Conservation (phyloP, 2,113 vertebrate genomes). For the Progne subis region DNA sequence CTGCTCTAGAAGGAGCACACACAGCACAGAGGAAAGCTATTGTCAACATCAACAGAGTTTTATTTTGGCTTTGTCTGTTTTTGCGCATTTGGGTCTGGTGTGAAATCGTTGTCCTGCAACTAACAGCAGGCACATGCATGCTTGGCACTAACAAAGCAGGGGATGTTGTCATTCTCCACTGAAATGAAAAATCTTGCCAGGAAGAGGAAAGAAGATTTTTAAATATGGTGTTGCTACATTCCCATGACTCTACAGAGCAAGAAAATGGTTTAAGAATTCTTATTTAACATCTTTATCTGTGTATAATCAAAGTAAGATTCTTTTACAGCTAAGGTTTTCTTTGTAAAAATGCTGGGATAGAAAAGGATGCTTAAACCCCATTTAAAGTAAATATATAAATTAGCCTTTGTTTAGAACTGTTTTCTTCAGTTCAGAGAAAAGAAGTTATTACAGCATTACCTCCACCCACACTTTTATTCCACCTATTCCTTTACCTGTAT, state of each 20-base stretch:
- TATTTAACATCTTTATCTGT: background rate
- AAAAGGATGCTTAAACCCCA: background rate
- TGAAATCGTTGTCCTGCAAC: conserved; percentile 9
- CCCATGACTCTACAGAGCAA: background rate
- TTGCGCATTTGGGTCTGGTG: background rate
- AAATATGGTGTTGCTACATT: background rate
- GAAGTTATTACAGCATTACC: background rate
- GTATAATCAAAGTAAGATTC: background rate
- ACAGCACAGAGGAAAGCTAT: background rate
- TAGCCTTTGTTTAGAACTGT: background rate
- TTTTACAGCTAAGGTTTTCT: background rate
- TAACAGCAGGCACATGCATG: background rate
- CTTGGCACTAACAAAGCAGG: conserved; percentile 20
- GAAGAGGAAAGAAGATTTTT: conserved; percentile 17
- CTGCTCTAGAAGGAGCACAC: background rate
- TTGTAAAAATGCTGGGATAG: background rate
- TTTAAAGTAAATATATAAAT: background rate
- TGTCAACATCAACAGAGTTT: background rate
- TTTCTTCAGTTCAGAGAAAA: background rate
- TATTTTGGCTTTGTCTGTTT: conserved; percentile 9
- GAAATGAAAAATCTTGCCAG: conserved; percentile 20
- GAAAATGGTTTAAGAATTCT: background rate
- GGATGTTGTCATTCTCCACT: conserved; percentile 24
- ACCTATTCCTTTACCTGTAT: background rate
- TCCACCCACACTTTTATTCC: background rate